phyloP scores from a whole-genome alignment of 35 echinoderm and acorn worm genomes.

The Lytechinus pictus region DNA sequence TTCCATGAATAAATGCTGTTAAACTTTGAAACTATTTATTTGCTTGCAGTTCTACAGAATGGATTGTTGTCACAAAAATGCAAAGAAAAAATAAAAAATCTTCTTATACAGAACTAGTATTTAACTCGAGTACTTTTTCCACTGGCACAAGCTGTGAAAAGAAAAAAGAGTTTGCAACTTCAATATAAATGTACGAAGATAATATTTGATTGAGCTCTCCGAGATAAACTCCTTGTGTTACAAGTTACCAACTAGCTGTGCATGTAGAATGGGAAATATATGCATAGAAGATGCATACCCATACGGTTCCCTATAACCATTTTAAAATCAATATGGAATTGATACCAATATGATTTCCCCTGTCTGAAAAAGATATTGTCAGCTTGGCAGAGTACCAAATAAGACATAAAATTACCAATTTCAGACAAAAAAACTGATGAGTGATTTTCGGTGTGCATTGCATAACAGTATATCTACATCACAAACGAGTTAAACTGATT shows the following conservation, averaged over 20 bases:
- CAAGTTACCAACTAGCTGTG: not conserved
- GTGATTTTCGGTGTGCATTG: not conserved
- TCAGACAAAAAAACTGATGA: not conserved
- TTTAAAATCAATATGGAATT: too few species aligned
- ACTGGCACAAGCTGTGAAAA: not conserved
- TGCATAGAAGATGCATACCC: too few species aligned
- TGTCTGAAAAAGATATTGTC: too few species aligned
- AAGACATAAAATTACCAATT: not conserved
- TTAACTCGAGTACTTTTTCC: not conserved
- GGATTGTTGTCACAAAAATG: not conserved
- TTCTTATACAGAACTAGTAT: not conserved
- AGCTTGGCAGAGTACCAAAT: not conserved
- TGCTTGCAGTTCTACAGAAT: not conserved
- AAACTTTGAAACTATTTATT: not conserved
- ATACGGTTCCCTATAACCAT: too few species aligned
- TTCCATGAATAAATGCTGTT: not conserved
- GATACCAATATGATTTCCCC: too few species aligned
- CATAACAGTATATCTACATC: not conserved
- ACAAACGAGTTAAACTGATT: not conserved
- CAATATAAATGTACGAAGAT: not conserved
- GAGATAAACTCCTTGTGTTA: not conserved
- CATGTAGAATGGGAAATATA: too few species aligned
- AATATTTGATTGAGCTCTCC: not conserved
- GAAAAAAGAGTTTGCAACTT: not conserved
- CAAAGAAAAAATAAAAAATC: not conserved